phyloP scores from a whole-genome alignment of 2,113 vertebrate species.

The Redunca redunca region DNA sequence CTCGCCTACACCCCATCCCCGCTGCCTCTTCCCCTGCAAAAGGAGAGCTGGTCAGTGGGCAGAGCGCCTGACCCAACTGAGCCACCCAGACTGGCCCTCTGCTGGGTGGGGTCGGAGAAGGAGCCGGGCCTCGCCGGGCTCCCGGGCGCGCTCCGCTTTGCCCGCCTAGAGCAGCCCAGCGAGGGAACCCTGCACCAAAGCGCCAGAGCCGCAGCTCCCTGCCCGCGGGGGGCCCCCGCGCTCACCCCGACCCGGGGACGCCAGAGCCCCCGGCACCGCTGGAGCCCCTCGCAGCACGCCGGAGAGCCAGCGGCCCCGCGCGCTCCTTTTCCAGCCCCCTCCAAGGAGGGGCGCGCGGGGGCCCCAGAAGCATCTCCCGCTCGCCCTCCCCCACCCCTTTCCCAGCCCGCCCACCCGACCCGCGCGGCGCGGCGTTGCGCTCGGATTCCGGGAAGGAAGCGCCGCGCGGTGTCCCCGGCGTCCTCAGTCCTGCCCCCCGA shows the following conservation, averaged over 20 bases:
- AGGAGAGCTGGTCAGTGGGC: not conserved
- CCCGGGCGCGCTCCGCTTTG: not conserved
- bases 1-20: not conserved
- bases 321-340: not conserved
- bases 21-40: not conserved
- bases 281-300: not conserved
- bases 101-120: not conserved
- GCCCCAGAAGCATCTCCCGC: not conserved
- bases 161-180: not conserved
- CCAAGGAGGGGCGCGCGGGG: not conserved
- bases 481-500: conserved; percentile 73
- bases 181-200: not conserved
- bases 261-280: not conserved
- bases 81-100: not conserved
- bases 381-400: not conserved
- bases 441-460: conserved; percentile 69
- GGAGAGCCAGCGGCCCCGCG: rapidly evolving
- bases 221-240: rapidly evolving
- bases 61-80: not conserved
- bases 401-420: conserved; percentile 30
- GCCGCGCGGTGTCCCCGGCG: conserved; percentile 71
- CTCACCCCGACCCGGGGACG: not conserved
- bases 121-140: not conserved
- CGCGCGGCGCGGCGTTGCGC: not conserved
- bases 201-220: not conserved